These are phyloP conservation scores for Lates japonicus DNA, from an alignment of 2,797 vertebrate genomes.

Conservation along the genomic window DNA sequence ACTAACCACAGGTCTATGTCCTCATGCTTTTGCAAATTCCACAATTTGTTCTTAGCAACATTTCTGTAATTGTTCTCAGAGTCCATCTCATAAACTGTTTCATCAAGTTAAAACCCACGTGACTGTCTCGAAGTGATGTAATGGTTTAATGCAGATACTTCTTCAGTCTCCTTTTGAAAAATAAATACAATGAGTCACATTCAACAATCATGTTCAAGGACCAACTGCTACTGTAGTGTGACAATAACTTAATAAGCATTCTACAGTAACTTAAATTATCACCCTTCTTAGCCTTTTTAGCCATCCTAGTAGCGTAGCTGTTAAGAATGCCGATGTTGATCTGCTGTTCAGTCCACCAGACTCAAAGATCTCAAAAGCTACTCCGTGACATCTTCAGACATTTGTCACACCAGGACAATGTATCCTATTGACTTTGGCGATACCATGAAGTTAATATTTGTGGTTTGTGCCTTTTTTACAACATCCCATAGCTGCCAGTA, in stretches of 20 bases:
- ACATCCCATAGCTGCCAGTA: not conserved
- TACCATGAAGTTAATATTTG: not conserved
- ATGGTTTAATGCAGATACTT: not conserved
- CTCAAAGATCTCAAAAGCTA: not conserved
- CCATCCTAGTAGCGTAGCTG: not conserved
- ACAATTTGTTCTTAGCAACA: not conserved
- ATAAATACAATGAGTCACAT: not conserved
- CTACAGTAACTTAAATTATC: not conserved
- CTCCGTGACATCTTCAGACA: no score
- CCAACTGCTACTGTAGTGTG: not conserved
- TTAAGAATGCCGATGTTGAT: not conserved
- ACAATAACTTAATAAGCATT: not conserved
- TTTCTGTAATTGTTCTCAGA: not conserved
- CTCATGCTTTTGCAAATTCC: not conserved
- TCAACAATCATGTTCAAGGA: not conserved
- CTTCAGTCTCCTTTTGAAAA: not conserved
- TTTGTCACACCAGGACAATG: not conserved
- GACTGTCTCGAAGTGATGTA: not conserved
- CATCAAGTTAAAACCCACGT: constrained; percentile 3
- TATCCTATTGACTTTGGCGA: not conserved
- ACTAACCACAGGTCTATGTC: no score
- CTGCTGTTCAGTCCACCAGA: not conserved
- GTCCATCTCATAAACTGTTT: not conserved
- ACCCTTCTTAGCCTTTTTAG: not conserved
- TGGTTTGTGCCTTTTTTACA: not conserved